Evolutionary conservation across 1,140 invertebrate genomes (phyloP).

Genomic region (Bombus confusus): DNA sequence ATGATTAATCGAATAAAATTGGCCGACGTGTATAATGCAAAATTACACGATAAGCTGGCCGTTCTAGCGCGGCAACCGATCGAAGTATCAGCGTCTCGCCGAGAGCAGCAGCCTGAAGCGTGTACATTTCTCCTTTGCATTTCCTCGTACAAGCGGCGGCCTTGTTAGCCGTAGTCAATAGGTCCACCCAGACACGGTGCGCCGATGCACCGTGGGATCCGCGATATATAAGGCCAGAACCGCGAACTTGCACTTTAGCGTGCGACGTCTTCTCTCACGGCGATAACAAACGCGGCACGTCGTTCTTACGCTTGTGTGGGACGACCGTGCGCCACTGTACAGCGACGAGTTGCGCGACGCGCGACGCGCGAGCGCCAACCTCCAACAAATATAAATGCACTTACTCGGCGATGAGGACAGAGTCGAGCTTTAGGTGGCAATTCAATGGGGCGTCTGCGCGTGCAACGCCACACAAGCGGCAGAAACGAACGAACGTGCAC

Average conservation of each 20-base stretch:
- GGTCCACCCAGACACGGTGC: slow-evolving; percentile 3
- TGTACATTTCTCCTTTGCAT: slow-evolving; percentile 30
- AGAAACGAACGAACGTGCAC: background rate
- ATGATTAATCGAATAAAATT: no score
- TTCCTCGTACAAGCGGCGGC: slow-evolving; percentile 39
- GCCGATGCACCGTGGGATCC: slow-evolving; percentile 56
- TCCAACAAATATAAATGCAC: slow-evolving; percentile 55
- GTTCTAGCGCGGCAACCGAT: background rate
- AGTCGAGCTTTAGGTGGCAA: slow-evolving; percentile 47
- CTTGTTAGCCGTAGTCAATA: slow-evolving; percentile 33
- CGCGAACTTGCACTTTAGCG: slow-evolving; percentile 44
- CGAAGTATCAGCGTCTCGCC: slow-evolving; percentile 4
- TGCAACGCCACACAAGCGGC: background rate
- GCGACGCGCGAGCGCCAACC: slow-evolving; percentile 6
- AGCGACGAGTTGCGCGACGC: background rate
- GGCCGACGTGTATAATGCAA: background rate
- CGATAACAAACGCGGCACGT: slow-evolving; percentile 55
- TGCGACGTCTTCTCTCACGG: slow-evolving; percentile 12
- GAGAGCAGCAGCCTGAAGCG: slow-evolving; percentile 10
- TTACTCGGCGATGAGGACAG: slow-evolving; percentile 13
- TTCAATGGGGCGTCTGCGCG: slow-evolving; percentile 50
- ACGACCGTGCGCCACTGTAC: slow-evolving; percentile 13
- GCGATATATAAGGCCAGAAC: slow-evolving; percentile 39
- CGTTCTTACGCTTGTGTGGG: background rate
- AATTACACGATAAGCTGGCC: background rate